Base-by-base conservation (phyloP, 2,113 vertebrate species). In the Tretioscincus oriximinensis region DNA sequence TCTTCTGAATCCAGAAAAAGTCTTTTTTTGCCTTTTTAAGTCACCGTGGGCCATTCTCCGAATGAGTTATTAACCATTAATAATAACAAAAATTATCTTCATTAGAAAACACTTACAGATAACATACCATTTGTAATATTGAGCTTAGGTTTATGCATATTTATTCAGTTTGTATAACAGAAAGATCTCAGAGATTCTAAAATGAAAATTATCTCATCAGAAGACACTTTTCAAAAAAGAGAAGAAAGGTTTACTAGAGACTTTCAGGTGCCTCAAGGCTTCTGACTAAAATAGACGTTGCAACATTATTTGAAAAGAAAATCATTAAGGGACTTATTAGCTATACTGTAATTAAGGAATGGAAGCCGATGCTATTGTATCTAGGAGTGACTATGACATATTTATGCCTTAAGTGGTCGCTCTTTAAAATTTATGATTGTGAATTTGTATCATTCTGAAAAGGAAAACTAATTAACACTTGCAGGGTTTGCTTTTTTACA, bases 321-420 rank as follows among this genome's bases (percentile, higher is more conserved):
- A 73, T 54, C 9, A 31, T 73, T 35, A 45, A 26, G 73, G 26
- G 31, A n/a, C 11, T 60, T 75, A 65, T 65, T 73, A 29, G 21
- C 31, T 66, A 24, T 68, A 68, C 31, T 66, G 29, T 68, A 75
- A 81, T 74, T 81, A 81, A 74, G 80, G 74, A 67, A 58, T 74
- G 71, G 24, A 18, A 74, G 45, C 9, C 10, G 58, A 58, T 9
- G 20, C 41, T 2, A 2, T 77, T 71, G 73, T 73, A 77, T 5
- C n/a, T 29, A 72, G 11, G 29, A 12, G 18, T 66, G 81, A 76
- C 1, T 84, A 20, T 24, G 28, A 81, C 54, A 7, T 5, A 22
- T 85, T 20, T 84, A 18, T 58, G 29, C 20, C 2, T 70, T 7
- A 85, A 70, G 74, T 80, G 28, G 63, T 49, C 63, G 1, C 14